Percentiles rank a stretch among this genome's conserved stretches.
phyloP scores from a whole-genome alignment of 2,888 invertebrate genomes.

The Nymphalis c-album region DNA sequence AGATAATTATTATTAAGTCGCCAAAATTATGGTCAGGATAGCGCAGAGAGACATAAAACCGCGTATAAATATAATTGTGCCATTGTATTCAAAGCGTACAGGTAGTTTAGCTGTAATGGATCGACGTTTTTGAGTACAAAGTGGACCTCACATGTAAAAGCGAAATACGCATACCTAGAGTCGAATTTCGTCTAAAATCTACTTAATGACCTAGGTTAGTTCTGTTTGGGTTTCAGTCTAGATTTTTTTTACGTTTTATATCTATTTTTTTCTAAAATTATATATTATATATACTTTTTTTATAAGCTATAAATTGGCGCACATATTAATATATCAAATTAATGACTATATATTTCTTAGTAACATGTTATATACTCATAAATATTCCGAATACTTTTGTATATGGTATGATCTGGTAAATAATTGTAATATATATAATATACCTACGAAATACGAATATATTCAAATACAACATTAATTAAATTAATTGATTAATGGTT shows the following conservation, averaged over 20 bases:
- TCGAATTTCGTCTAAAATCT: slow-evolving; percentile 27
- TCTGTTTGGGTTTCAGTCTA: slow-evolving; percentile 34
- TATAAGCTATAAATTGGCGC: too few relatives aligned
- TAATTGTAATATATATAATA: too few relatives aligned
- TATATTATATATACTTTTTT: too few relatives aligned
- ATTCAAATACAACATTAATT: not conserved
- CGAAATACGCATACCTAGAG: slow-evolving; percentile 25
- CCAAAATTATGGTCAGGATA: slow-evolving; percentile 21
- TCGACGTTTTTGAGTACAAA: slow-evolving; percentile 66
- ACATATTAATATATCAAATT: not conserved
- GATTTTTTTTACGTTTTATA: not conserved
- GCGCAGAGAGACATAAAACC: slow-evolving; percentile 25
- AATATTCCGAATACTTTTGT: too few relatives aligned
- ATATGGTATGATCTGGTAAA: too few relatives aligned
- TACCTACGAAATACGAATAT: too few relatives aligned
- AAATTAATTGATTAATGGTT: not conserved
- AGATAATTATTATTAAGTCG: not conserved
- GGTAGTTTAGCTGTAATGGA: slow-evolving; percentile 61
- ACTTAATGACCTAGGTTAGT: slow-evolving; percentile 46
- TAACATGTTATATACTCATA: not conserved
- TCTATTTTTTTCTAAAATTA: not conserved
- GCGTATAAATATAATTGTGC: slow-evolving; percentile 60
- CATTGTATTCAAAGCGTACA: slow-evolving; percentile 76
- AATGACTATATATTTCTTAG: not conserved
- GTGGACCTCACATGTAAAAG: slow-evolving; percentile 67